Evolutionary conservation across 1,140 invertebrate species (phyloP).

Genomic region (Pseudomyrmex gracilis): DNA sequence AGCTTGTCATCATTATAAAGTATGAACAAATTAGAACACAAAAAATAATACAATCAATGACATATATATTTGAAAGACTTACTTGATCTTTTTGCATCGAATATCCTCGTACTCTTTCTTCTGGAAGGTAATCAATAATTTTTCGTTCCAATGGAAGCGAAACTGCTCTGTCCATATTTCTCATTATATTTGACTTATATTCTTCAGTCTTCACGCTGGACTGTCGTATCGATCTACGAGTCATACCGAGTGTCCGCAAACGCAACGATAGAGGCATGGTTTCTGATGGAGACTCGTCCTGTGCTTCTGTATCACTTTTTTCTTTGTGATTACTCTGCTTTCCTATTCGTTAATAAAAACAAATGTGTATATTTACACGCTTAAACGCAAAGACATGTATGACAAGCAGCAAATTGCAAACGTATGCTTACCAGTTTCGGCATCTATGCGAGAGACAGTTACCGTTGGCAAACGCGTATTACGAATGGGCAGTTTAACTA

Average conservation of each 20-base stretch:
- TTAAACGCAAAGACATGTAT: background rate
- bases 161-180: constrained; percentile 78
- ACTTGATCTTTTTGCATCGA: constrained; percentile 81
- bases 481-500: constrained; percentile 67
- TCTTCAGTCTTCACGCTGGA: constrained; percentile 74
- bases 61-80: constrained; percentile 34
- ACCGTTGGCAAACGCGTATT: constrained; percentile 74
- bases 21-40: background rate
- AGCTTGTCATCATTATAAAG: background rate
- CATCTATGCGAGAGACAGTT: constrained; percentile 75
- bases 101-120: constrained; percentile 78
- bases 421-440: constrained; percentile 68
- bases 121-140: constrained; percentile 66
- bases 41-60: constrained; percentile 8
- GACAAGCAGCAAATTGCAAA: background rate
- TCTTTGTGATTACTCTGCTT: constrained; percentile 45
- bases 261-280: constrained; percentile 74
- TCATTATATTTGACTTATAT: constrained; percentile 67
- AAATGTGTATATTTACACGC: background rate
- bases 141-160: constrained; percentile 81
- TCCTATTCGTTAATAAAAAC: background rate
- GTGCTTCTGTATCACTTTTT: constrained; percentile 63
- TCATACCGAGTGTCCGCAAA: constrained; percentile 72
- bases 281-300: constrained; percentile 67
- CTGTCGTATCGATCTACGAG: constrained; percentile 78